These are phyloP conservation scores for Bradypus variegatus DNA, from an alignment of 2,797 vertebrate genomes.

Conservation along the genomic window DNA sequence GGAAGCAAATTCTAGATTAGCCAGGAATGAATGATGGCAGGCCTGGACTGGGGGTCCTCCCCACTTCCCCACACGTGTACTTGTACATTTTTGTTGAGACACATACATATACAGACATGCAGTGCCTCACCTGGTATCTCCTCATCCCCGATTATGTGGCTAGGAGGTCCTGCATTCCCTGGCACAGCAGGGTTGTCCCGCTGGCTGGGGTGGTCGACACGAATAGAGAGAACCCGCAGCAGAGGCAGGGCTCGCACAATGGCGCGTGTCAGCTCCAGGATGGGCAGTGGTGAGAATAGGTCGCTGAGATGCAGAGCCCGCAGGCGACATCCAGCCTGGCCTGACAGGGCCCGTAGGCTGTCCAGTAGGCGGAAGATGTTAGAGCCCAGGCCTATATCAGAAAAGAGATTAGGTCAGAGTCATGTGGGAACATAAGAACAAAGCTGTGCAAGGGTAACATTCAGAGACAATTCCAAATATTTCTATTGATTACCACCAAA, in stretches of 20 bases:
- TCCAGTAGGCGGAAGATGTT: slow-evolving; percentile 75
- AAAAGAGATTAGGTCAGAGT: slow-evolving; percentile 43
- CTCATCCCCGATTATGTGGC: slow-evolving; percentile 55
- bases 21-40: background rate
- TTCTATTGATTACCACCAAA: background rate
- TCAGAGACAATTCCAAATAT: slow-evolving; percentile 46
- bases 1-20: background rate
- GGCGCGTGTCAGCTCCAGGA: slow-evolving; percentile 72
- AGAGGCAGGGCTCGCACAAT: slow-evolving; percentile 72
- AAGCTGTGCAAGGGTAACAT: background rate
- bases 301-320: slow-evolving; percentile 74
- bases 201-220: slow-evolving; percentile 77
- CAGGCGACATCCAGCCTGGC: slow-evolving; percentile 66
- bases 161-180: slow-evolving; percentile 53
- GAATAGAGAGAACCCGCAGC: slow-evolving; percentile 71
- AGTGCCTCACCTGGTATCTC: slow-evolving; percentile 75
- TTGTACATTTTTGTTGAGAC: background rate
- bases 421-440: background rate
- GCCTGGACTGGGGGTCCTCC: background rate
- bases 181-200: slow-evolving; percentile 68
- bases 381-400: slow-evolving; percentile 71
- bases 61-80: background rate
- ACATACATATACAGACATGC: background rate
- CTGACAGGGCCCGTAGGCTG: slow-evolving; percentile 73
- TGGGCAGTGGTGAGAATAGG: slow-evolving; percentile 74